A percentile compares a stretch with the other conserved stretches of the same genome.
Conservation (phyloP, 1,140 invertebrate genomes). For the Spodoptera litura region DNA sequence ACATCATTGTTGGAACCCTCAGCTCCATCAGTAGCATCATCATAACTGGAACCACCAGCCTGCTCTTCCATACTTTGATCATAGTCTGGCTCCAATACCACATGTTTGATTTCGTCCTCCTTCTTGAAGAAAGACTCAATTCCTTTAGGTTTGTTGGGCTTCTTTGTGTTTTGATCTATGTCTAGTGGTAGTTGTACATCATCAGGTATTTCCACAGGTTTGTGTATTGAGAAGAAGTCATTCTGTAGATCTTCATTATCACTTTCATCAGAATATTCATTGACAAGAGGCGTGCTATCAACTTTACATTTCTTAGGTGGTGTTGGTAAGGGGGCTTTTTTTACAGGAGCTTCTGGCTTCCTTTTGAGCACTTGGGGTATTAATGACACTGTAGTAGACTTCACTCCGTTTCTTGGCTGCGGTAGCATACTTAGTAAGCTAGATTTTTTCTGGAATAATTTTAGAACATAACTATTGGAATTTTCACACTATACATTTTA, state of each 20-base stretch:
- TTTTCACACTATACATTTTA: too few relatives aligned
- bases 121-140: conserved; percentile 78
- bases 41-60: conserved; percentile 44
- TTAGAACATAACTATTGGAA: background rate
- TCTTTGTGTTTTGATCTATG: conserved; percentile 53
- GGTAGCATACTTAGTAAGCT: conserved; percentile 86
- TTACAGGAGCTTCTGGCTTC: conserved; percentile 64
- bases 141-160: conserved; percentile 53
- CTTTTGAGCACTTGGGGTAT: conserved; percentile 75
- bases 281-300: conserved; percentile 56
- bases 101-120: conserved; percentile 52
- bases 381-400: conserved; percentile 65
- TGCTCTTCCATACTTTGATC: conserved; percentile 43
- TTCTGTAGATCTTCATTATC: conserved; percentile 80
- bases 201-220: conserved; percentile 60
- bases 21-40: conserved; percentile 48
- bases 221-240: conserved; percentile 87
- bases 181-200: conserved; percentile 64
- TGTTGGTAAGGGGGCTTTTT: conserved; percentile 58
- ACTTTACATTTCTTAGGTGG: conserved; percentile 61
- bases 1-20: conserved; percentile 54
- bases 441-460: conserved; percentile 77
- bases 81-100: conserved; percentile 51
- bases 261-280: conserved; percentile 80
- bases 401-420: conserved; percentile 82